phyloP scores from a whole-genome alignment of 2,113 vertebrate species.

The Cottus gobio region DNA sequence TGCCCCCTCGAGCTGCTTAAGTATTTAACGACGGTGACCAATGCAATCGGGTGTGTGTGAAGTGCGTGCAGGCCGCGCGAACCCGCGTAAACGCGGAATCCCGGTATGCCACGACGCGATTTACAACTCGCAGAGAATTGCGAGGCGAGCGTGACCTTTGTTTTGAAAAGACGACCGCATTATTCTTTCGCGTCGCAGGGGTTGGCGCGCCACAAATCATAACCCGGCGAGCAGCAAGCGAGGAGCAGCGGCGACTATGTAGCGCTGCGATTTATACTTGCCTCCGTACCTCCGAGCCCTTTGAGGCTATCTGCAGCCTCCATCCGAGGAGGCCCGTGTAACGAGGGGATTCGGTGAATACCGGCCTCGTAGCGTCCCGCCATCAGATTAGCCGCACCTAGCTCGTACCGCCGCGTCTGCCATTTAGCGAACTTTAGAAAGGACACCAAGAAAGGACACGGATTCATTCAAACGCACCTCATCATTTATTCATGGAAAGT shows the following conservation, averaged over 20 bases:
- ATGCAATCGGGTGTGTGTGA: conserved; percentile 59
- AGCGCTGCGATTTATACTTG: not conserved
- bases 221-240: not conserved
- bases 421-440: conserved; percentile 76
- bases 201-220: conserved; percentile 1
- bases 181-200: not conserved
- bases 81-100: conserved; percentile 20
- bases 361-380: conserved; percentile 14
- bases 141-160: conserved; percentile 43
- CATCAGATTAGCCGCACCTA: conserved; percentile 68
- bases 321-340: conserved; percentile 6
- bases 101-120: not conserved
- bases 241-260: not conserved
- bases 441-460: conserved; percentile 72
- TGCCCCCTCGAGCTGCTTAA: conserved; percentile 51
- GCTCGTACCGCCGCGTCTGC: conserved; percentile 53
- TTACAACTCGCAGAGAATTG: conserved; percentile 4
- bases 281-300: not conserved
- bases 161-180: conserved; percentile 28
- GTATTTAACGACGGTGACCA: conserved; percentile 55
- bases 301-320: conserved; percentile 25
- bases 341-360: conserved; percentile 17
- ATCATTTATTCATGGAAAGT: conserved; percentile 78
- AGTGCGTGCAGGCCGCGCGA: conserved; percentile 26
- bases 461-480: conserved; percentile 67